A percentile compares a stretch with the other conserved stretches of the same genome.
Evolutionary conservation across 2,797 vertebrate species (phyloP).

Genomic region (Mergus octosetaceus): DNA sequence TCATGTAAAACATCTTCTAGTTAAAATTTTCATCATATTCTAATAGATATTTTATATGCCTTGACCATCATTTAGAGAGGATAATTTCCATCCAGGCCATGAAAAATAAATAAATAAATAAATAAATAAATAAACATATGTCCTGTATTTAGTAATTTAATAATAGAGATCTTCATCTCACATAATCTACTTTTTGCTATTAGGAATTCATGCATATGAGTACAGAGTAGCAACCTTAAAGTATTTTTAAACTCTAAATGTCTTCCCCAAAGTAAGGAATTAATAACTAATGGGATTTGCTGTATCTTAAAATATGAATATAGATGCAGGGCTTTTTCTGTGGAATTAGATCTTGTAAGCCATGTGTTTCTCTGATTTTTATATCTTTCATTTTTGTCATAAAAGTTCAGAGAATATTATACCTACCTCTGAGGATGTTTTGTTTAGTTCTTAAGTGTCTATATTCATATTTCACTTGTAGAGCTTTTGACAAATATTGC

Average conservation of each 20-base stretch:
- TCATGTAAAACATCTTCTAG: constrained; percentile 13
- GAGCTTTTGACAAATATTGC: background rate
- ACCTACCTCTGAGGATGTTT: background rate
- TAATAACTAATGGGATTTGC: background rate
- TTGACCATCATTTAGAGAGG: background rate
- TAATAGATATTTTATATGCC: constrained; percentile 36
- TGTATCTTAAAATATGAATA: background rate
- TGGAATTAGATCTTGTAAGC: background rate
- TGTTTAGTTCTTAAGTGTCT: constrained; percentile 7
- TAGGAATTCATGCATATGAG: background rate
- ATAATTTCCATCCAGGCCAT: background rate
- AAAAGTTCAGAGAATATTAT: background rate
- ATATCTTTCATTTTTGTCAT: background rate
- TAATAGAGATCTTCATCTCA: background rate
- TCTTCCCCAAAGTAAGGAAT: background rate
- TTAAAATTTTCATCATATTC: constrained; percentile 42
- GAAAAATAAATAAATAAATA: background rate
- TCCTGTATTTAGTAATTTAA: background rate
- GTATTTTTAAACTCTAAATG: background rate
- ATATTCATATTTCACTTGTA: constrained; percentile 5
- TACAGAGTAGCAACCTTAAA: background rate
- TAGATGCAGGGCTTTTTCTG: background rate
- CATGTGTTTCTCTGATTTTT: constrained; percentile 4
- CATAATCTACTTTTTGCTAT: background rate
- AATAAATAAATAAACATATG: background rate